phyloP scores from a whole-genome alignment of 2,888 invertebrate species.

The Sphaeridia pumilis region DNA sequence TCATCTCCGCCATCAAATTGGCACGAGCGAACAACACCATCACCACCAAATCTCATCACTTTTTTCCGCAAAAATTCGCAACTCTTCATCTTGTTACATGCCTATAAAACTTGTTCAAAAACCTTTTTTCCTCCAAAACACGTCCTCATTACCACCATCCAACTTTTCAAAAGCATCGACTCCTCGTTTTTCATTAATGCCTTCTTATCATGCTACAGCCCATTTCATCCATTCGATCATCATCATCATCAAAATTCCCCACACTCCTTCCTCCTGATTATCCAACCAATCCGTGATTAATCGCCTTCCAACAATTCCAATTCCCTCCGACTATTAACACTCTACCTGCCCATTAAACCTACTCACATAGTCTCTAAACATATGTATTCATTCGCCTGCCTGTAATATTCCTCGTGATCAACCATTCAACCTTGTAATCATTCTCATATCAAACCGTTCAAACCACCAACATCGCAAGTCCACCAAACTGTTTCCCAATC shows the following conservation, averaged over 20 bases:
- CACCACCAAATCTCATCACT: neutral
- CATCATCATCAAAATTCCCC: neutral
- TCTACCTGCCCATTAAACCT: no score
- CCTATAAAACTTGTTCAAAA: neutral
- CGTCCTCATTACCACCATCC: no score
- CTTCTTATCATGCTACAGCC: slow-evolving; percentile 11
- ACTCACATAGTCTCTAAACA: no score
- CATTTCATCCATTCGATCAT: neutral
- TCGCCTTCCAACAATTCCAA: slow-evolving; percentile 1
- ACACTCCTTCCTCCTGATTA: neutral
- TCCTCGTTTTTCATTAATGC: slow-evolving; percentile 1
- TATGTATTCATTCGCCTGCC: no score
- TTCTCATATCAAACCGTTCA: no score
- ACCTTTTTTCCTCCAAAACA: neutral
- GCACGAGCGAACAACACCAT: slow-evolving; percentile 2
- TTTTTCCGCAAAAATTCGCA: neutral
- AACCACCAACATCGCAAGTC: no score
- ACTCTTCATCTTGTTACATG: neutral
- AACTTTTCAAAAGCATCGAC: neutral
- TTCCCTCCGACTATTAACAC: neutral
- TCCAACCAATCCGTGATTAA: neutral
- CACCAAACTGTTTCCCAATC: no score
- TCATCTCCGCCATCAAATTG: neutral
- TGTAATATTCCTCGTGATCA: no score
- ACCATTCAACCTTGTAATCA: no score